Base-by-base conservation (phyloP, 2,888 invertebrate species). In the Hypolimnas misippus region DNA sequence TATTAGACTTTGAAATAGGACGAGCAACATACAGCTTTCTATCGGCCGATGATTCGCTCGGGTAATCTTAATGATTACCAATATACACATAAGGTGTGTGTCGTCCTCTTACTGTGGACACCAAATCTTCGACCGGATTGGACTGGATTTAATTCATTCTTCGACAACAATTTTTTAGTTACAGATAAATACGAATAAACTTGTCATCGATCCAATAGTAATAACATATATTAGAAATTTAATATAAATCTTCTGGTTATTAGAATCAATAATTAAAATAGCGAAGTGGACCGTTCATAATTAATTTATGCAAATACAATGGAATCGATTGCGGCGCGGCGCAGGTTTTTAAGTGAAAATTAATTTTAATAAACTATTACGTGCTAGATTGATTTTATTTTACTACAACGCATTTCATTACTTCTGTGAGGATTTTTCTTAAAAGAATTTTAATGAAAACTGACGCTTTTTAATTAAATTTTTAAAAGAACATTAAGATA, bases 231-330 rank as follows among this genome's bases (percentile, higher is more conserved):
- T 19, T 17, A 10, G 17, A 12, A 19, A 10, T 2, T 17, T 10
- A 19, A 10, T 17, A 42, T 42, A 19, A 42, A 17, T 19, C 17
- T 42, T 12, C 33, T 42, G 10, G 17, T 42, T 19, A 42, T 17
- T 42, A 19, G 16, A 42, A 42, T 42, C 10, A 8, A 42, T 42
- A 17, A 42, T 42, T 19, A 17, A 42, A 42, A 4, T 16, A 19
- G 17, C 19, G 8, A 17, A 42, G 42, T 19, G 42, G 17, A 42
- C 16, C 42, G 42, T 3, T 42, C 42, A 42, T 42, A 12, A 19
- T 42, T 21, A 46, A 25, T 46, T 46, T 25, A 25, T 25, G 12
- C 46, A 46, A 46, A 46, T 42, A 42, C 42, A 42, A 10, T 17
- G 10, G 42, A 42, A 42, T 10, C 17, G 42, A 17, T 42, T 19